Evolutionary conservation across 2,797 vertebrate species (phyloP).

Genomic region (Gymnothorax reevesii): DNA sequence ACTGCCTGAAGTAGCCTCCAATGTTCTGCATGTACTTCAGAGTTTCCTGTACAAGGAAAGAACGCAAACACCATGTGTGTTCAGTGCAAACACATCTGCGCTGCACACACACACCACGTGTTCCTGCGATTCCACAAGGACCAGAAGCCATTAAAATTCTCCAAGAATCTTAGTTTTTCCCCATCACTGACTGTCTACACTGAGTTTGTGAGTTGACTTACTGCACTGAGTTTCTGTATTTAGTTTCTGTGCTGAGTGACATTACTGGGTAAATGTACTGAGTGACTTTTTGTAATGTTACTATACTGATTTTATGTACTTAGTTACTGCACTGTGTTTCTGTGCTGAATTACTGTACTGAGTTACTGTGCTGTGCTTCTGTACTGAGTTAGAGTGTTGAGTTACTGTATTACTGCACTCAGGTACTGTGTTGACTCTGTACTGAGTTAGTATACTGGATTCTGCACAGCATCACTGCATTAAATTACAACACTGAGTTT

Average conservation of each 20-base stretch:
- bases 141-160: neutral
- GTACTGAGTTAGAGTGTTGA: no score
- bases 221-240: neutral
- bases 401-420: no score
- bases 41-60: slow-evolving; percentile 70
- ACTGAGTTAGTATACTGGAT: no score
- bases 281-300: no score
- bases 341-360: no score
- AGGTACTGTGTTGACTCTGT: no score
- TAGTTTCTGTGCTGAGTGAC: no score
- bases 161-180: neutral
- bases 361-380: no score
- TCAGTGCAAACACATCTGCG: neutral
- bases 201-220: neutral
- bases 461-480: neutral
- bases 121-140: neutral
- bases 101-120: neutral
- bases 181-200: no score
- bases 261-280: no score
- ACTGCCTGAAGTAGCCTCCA: slow-evolving; percentile 84
- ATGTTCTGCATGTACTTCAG: slow-evolving; percentile 76
- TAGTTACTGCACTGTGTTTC: no score
- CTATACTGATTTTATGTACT: no score
- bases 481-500: neutral
- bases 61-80: neutral